Percentiles rank a stretch among this genome's conserved stretches.
These are phyloP conservation scores for Petrocephalus microphthalmus DNA, from an alignment of 2,113 vertebrate species.

Conservation along the genomic window DNA sequence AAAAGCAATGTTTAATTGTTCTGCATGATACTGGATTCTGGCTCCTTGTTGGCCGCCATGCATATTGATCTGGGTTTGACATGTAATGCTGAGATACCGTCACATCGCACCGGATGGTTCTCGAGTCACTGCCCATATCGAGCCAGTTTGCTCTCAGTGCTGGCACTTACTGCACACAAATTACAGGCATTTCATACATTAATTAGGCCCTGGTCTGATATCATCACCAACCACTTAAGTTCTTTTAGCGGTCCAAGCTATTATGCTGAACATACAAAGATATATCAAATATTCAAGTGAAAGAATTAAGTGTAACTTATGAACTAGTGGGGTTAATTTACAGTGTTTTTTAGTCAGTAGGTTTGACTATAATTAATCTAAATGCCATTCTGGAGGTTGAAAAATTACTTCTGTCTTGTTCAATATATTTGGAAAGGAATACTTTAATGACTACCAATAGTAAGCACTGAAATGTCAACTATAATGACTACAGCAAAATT, in stretches of 20 bases:
- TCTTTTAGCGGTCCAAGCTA: neutral
- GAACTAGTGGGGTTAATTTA: neutral
- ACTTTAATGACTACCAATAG: neutral
- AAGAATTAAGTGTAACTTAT: neutral
- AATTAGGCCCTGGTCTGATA: neutral
- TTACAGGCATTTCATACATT: neutral
- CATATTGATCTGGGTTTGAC: neutral
- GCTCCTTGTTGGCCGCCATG: neutral
- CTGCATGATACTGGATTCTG: neutral
- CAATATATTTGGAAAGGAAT: neutral
- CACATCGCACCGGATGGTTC: neutral
- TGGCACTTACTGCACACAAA: neutral
- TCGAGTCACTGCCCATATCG: neutral
- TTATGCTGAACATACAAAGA: neutral
- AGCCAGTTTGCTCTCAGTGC: neutral
- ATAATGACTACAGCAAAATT: slow-evolving; percentile 3
- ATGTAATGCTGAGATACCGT: neutral
- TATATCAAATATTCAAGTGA: neutral
- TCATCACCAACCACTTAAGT: neutral
- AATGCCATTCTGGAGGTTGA: slow-evolving; percentile 2
- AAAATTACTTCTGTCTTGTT: neutral
- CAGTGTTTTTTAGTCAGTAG: neutral
- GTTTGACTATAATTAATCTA: slow-evolving; percentile 7
- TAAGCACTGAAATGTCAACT: slow-evolving; percentile 4
- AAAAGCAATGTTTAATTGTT: neutral